Percentiles rank a stretch among this genome's conserved stretches.
These are phyloP conservation scores for Lepus americanus DNA, from an alignment of 2,113 vertebrate species.

Conservation along the genomic window DNA sequence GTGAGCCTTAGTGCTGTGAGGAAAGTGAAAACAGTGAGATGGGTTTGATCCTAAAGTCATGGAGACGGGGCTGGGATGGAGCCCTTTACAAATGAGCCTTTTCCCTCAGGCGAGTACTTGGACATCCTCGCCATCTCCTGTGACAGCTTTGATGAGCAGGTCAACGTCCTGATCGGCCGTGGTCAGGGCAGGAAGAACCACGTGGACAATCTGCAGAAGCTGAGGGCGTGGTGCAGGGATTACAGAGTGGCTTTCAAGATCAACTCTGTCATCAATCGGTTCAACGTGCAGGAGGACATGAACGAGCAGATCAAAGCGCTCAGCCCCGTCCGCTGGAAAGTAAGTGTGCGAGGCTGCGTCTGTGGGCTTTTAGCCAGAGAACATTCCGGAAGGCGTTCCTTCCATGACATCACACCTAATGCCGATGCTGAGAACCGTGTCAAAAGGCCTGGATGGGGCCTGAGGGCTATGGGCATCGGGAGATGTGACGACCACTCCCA, in stretches of 20 bases:
- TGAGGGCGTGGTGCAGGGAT: slow-evolving; percentile 92
- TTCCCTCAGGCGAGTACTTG: slow-evolving; percentile 90
- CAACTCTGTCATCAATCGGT: slow-evolving; percentile 96
- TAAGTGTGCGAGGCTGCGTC: slow-evolving; percentile 30
- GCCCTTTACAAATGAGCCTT: not conserved
- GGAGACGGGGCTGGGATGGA: not conserved
- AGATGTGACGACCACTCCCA: too few species aligned
- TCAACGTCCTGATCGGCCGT: slow-evolving; percentile 94
- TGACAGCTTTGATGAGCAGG: slow-evolving; percentile 95
- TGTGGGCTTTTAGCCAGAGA: not conserved
- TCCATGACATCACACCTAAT: accelerated
- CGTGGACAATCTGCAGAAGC: slow-evolving; percentile 91
- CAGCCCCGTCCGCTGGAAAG: slow-evolving; percentile 96
- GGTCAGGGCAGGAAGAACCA: slow-evolving; percentile 94
- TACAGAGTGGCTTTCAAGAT: slow-evolving; percentile 97
- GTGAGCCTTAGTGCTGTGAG: not conserved
- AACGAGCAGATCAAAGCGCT: slow-evolving; percentile 89
- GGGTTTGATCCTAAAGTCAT: not conserved
- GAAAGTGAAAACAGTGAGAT: not conserved
- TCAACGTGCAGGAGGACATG: slow-evolving; percentile 96
- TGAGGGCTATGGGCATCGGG: too few species aligned
- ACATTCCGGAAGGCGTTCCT: accelerated
- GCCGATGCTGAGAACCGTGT: not conserved
- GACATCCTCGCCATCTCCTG: slow-evolving; percentile 97
- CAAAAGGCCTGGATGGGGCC: too few species aligned